Conservation (phyloP, 1,140 invertebrate species). For the Triops longicaudatus region DNA sequence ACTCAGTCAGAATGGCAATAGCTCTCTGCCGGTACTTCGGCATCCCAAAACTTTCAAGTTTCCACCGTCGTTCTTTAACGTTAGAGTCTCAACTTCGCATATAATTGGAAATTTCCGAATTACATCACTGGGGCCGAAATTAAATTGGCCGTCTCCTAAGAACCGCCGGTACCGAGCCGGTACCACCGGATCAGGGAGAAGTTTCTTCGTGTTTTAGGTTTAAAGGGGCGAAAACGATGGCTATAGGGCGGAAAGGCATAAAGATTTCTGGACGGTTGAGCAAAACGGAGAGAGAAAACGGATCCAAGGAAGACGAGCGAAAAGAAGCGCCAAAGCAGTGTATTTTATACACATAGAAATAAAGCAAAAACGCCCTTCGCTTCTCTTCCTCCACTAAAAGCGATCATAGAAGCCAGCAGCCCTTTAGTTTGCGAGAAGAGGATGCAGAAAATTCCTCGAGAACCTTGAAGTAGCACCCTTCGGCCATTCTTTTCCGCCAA, state of each 20-base stretch:
- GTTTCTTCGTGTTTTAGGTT: too few relatives aligned
- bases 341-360: neutral
- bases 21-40: neutral
- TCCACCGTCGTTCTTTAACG: neutral
- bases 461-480: too few relatives aligned
- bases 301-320: neutral
- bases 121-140: neutral
- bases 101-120: slow-evolving; percentile 12
- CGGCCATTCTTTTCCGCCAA: too few relatives aligned
- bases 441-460: too few relatives aligned
- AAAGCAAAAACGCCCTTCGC: neutral
- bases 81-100: neutral
- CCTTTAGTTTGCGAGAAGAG: too few relatives aligned
- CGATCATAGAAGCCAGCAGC: too few relatives aligned
- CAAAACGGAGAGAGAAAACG: neutral
- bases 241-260: neutral
- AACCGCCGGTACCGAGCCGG: too few relatives aligned
- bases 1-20: slow-evolving; percentile 4
- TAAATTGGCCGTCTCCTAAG: too few relatives aligned
- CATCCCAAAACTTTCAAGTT: neutral
- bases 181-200: too few relatives aligned
- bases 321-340: neutral
- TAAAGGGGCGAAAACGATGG: neutral
- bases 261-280: neutral
- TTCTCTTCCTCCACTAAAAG: too few relatives aligned